phyloP scores from a whole-genome alignment of 2,797 vertebrate genomes.

The Parotocinclus haroldoi region DNA sequence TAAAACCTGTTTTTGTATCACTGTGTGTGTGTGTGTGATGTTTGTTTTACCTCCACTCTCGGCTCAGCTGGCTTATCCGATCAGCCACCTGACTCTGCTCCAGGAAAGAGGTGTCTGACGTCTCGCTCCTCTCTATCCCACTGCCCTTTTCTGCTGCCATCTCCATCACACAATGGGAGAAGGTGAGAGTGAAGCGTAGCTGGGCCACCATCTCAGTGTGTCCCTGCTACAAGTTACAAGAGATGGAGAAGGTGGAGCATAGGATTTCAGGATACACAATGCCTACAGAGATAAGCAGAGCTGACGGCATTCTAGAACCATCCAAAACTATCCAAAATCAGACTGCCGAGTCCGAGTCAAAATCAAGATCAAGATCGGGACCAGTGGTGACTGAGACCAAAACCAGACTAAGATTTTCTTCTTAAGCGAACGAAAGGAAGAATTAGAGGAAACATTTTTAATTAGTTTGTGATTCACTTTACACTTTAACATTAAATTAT shows the following conservation, averaged over 20 bases:
- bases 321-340: too few species aligned
- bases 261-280: too few species aligned
- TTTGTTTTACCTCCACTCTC: slow-evolving; percentile 85
- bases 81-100: slow-evolving; percentile 91
- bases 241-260: slow-evolving; percentile 1
- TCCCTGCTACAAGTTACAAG: slow-evolving; percentile 72
- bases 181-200: slow-evolving; percentile 86
- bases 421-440: too few species aligned
- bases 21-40: neutral
- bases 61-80: slow-evolving; percentile 93
- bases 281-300: too few species aligned
- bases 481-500: too few species aligned
- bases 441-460: too few species aligned
- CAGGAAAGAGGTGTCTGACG: slow-evolving; percentile 76
- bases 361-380: too few species aligned
- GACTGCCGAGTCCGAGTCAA: too few species aligned
- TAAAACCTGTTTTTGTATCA: neutral
- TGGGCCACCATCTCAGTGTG: slow-evolving; percentile 86
- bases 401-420: too few species aligned
- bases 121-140: slow-evolving; percentile 59
- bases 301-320: too few species aligned
- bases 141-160: slow-evolving; percentile 80
- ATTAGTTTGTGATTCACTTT: too few species aligned
- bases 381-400: too few species aligned
- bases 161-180: slow-evolving; percentile 88